Evolutionary conservation across 2,888 invertebrate genomes (phyloP).

Genomic region (Alentia gelatinosa): DNA sequence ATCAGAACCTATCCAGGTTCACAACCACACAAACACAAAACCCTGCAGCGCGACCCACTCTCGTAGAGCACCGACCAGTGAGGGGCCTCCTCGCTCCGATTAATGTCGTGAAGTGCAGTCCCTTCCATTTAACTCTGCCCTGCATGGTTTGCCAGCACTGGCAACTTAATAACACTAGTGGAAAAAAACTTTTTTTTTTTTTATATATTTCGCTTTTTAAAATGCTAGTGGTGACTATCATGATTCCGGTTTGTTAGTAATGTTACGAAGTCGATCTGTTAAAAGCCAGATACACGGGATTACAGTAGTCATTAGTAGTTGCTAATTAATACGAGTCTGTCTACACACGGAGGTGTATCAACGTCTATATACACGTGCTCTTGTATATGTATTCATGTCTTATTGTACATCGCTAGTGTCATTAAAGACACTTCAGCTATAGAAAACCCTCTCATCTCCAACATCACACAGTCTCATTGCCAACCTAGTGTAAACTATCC

Average conservation of each 20-base stretch:
- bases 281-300: constrained; percentile 19
- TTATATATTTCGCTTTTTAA: too few relatives aligned
- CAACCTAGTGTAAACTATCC: background rate
- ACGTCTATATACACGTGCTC: constrained; percentile 11
- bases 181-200: too few relatives aligned
- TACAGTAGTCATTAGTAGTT: constrained; percentile 5
- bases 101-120: too few relatives aligned
- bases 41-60: too few relatives aligned
- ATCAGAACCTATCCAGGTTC: too few relatives aligned
- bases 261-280: background rate
- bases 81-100: too few relatives aligned
- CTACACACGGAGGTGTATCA: constrained; percentile 27
- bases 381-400: background rate
- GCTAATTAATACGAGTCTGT: background rate
- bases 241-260: constrained; percentile 21
- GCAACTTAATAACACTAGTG: too few relatives aligned
- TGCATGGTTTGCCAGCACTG: too few relatives aligned
- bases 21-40: too few relatives aligned
- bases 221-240: background rate
- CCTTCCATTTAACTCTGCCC: too few relatives aligned
- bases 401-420: constrained; percentile 27
- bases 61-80: too few relatives aligned
- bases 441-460: background rate
- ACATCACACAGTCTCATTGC: constrained; percentile 12
- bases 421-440: background rate